Percentiles rank a stretch among this genome's conserved stretches.
Conservation (phyloP, 2,797 vertebrate genomes). For the Astyanax mexicanus region DNA sequence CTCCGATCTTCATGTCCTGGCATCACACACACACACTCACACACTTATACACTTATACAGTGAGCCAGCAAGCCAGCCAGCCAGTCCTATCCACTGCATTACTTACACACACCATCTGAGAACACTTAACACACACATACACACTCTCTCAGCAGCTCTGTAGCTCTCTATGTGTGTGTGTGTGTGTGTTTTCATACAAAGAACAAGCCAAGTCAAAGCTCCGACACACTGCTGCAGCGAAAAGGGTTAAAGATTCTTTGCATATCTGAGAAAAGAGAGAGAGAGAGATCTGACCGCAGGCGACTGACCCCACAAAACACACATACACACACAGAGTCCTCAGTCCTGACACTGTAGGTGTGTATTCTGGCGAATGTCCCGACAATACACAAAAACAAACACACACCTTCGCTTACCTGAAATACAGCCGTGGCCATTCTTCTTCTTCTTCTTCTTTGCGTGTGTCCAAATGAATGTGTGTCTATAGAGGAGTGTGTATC, state of each 20-base stretch:
- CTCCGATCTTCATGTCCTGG: conserved; percentile 25
- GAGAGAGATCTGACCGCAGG: conserved; percentile 15
- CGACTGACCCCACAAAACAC: too few relatives aligned
- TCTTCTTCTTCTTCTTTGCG: neutral
- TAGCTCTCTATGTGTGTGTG: too few relatives aligned
- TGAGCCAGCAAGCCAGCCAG: too few relatives aligned
- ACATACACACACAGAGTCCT: too few relatives aligned
- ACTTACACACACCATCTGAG: conserved; percentile 53
- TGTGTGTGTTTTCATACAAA: conserved; percentile 48
- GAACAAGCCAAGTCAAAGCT: conserved; percentile 54
- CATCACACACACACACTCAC: conserved; percentile 1
- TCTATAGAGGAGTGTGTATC: neutral
- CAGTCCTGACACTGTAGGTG: too few relatives aligned
- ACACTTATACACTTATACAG: too few relatives aligned
- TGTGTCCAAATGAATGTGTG: neutral
- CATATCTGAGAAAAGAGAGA: conserved; percentile 49
- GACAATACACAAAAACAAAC: too few relatives aligned
- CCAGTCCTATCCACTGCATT: conserved; percentile 24
- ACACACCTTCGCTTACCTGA: conserved; percentile 77
- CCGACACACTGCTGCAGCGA: conserved; percentile 23
- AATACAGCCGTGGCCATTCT: conserved; percentile 84
- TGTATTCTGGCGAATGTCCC: too few relatives aligned
- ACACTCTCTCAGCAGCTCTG: too few relatives aligned
- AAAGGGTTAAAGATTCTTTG: conserved; percentile 48
- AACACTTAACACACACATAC: conserved; percentile 50